Evolutionary conservation across 2,797 vertebrate genomes (phyloP).

Genomic region (Alca torda): DNA sequence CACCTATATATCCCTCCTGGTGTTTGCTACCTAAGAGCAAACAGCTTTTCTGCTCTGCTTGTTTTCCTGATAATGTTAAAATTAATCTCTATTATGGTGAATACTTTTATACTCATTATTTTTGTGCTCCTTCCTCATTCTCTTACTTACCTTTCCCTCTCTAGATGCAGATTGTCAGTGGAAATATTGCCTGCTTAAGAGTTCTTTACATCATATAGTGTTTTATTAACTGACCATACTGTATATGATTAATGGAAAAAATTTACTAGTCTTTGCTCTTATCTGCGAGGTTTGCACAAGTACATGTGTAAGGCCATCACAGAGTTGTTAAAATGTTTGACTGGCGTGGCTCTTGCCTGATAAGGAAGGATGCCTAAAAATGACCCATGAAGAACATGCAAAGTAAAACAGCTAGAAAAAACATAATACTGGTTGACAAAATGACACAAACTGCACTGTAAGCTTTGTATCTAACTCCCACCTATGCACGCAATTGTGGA

Average conservation of each 20-base stretch:
- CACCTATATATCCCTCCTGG: not conserved
- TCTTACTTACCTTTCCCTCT: not conserved
- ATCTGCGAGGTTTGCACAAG: not conserved
- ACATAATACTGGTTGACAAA: not conserved
- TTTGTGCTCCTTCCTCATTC: not conserved
- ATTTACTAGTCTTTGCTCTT: not conserved
- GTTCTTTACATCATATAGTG: not conserved
- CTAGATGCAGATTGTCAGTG: not conserved
- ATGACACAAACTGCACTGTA: not conserved
- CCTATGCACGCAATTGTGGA: not conserved
- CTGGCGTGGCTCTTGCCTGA: rapidly evolving
- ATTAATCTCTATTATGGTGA: not conserved
- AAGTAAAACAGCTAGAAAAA: not conserved
- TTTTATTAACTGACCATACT: not conserved
- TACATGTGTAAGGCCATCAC: not conserved
- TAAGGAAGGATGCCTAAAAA: not conserved
- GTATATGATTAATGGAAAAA: not conserved
- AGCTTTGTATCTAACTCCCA: not conserved
- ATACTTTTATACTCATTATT: not conserved
- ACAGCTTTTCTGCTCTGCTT: not conserved
- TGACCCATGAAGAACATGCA: not conserved
- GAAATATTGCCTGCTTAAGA: not conserved
- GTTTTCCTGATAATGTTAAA: not conserved
- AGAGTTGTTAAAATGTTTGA: not conserved
- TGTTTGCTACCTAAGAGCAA: not conserved